These are phyloP conservation scores for Pyrgilauda ruficollis DNA, from an alignment of 2,113 vertebrate species.

Conservation along the genomic window DNA sequence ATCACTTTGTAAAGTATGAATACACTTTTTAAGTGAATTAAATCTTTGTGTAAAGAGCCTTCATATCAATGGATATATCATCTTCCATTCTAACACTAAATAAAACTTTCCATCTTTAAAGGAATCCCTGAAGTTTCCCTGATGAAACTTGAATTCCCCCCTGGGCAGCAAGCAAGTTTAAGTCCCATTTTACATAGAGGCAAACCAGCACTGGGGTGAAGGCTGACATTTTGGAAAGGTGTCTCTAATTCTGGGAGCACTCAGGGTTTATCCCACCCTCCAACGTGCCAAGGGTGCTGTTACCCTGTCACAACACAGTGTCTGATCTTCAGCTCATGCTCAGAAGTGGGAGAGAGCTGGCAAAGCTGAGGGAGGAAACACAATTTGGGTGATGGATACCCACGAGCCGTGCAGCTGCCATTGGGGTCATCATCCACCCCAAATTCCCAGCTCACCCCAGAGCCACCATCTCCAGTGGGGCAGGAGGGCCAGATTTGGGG, in stretches of 20 bases:
- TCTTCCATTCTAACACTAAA: background rate
- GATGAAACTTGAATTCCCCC: background rate
- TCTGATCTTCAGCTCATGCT: background rate
- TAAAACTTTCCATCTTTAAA: background rate
- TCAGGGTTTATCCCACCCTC: background rate
- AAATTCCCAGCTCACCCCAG: background rate
- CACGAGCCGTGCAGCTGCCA: accelerated
- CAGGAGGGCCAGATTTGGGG: background rate
- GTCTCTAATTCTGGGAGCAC: background rate
- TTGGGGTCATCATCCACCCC: background rate
- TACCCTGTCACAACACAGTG: background rate
- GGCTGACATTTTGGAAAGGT: background rate
- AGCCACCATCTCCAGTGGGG: background rate
- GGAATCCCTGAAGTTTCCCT: background rate
- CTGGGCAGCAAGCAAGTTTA: background rate
- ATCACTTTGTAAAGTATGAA: background rate
- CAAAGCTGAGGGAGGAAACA: background rate
- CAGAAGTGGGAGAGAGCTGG: background rate
- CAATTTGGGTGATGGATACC: background rate
- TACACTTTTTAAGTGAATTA: background rate
- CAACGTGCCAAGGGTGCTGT: accelerated
- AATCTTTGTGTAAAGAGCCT: background rate
- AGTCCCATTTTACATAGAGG: background rate
- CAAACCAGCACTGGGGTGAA: background rate
- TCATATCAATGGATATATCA: background rate